Base-by-base conservation (phyloP, 2,888 invertebrate species). In the Odontomyia ornata region DNA sequence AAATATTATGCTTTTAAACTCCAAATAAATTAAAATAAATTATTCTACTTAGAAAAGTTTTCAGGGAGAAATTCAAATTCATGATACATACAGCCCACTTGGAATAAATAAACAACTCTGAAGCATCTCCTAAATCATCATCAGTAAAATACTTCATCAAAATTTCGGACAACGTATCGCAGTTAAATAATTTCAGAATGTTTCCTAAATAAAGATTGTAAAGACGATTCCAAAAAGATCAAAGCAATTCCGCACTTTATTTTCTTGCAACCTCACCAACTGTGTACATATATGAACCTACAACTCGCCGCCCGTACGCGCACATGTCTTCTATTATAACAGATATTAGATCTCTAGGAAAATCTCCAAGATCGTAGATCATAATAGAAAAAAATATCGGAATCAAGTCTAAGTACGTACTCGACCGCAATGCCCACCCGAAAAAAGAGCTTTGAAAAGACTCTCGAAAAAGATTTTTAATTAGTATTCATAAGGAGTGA, bases 401-500 rank as follows among this genome's bases (percentile, higher is more conserved):
- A 60, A 60, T 60, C 69, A 47, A 47, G 46, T 9, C 9, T 47
- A 69, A 46, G 69, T 69, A 46, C 47, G 47, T 46, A 69, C 69
- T 69, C 47, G 69, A 69, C 69, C 69, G 47, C 47, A 69, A 69
- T 43, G 69, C 47, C 65, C 23, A 11, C 69, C 46, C 15, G 36
- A 65, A 69, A 46, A 36, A 36, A 36, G 9, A 9, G 5, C 9
- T 36, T 36, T 3, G 9, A 36, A 5, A 9, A 9, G 9, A 3
- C 9, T 9, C 9, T 36, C 5, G 9, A 36, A 36, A 36, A 36
- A 36, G 36, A 36, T 36, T 36, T 36, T 46, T 69, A 69, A 69
- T 69, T 69, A 69, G 69, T 69, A 69, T 69, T 69, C 69, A 69
- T 46, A 69, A 47, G 47, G 69, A 69, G 47, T 69, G 30, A 69